A percentile compares a stretch with the other conserved stretches of the same genome.
phyloP scores from a whole-genome alignment of 2,888 invertebrate genomes.

The Epiblema foenella region DNA sequence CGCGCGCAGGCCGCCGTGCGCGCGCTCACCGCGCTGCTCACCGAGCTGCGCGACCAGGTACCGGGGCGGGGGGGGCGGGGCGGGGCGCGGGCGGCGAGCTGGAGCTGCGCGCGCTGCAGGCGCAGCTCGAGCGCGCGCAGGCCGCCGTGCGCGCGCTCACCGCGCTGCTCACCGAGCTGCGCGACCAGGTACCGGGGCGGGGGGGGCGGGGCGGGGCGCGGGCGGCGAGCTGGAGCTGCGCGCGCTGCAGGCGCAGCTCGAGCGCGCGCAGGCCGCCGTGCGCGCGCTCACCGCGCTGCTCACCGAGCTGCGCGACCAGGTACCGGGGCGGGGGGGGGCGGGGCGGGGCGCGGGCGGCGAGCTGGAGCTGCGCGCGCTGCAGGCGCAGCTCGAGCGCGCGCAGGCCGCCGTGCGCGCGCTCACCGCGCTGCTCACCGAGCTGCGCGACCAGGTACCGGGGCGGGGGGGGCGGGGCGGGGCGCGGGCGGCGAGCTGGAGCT shows the following conservation, averaged over 20 bases:
- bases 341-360: conserved; percentile 80
- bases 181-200: conserved; percentile 87
- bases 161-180: conserved; percentile 79
- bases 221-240: conserved; percentile 33
- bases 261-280: conserved; percentile 88
- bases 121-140: conserved; percentile 86
- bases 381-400: conserved; percentile 86
- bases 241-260: conserved; percentile 67
- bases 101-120: conserved; percentile 90
- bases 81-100: conserved; percentile 87
- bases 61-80: no score
- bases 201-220: no score
- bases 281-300: conserved; percentile 92
- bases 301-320: conserved; percentile 92
- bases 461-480: no score
- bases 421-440: conserved; percentile 91
- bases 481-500: conserved; percentile 81
- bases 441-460: conserved; percentile 88
- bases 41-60: conserved; percentile 93
- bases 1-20: conserved; percentile 89
- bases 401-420: conserved; percentile 89
- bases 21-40: conserved; percentile 90
- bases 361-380: conserved; percentile 44
- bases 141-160: conserved; percentile 89
- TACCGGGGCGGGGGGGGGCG: not conserved